These are phyloP conservation scores for Agrochola macilenta DNA, from an alignment of 2,888 invertebrate species.

Conservation along the genomic window DNA sequence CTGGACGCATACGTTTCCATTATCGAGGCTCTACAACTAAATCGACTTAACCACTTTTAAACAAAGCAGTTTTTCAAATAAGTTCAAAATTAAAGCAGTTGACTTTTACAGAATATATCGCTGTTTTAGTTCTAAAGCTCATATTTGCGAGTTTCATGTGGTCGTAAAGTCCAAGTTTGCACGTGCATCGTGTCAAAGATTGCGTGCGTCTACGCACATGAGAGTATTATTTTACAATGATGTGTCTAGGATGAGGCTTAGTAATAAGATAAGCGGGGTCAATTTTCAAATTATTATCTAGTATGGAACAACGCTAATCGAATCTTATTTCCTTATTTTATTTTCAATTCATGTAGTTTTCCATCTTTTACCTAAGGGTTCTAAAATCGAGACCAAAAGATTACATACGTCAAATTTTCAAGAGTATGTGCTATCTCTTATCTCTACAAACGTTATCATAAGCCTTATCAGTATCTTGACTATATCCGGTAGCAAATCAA, in stretches of 20 bases:
- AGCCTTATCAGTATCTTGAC: slow-evolving; percentile 7
- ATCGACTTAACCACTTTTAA: not conserved
- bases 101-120: not conserved
- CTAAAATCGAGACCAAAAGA: not conserved
- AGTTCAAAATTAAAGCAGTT: not conserved
- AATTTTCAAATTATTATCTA: slow-evolving; percentile 5
- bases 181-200: slow-evolving; percentile 59
- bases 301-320: not conserved
- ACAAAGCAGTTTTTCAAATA: not conserved
- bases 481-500: slow-evolving; percentile 18
- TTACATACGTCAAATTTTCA: not conserved
- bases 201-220: slow-evolving; percentile 66
- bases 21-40: not conserved
- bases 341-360: not conserved
- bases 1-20: not conserved
- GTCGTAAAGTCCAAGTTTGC: slow-evolving; percentile 42
- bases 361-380: not conserved
- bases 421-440: not conserved
- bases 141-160: slow-evolving; percentile 27
- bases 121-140: not conserved
- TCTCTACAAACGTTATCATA: slow-evolving; percentile 1
- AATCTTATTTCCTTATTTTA: not conserved
- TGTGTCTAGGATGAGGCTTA: slow-evolving; percentile 23
- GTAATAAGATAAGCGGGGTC: slow-evolving; percentile 62
- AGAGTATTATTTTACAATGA: slow-evolving; percentile 69